Conservation (phyloP, 2,888 invertebrate genomes). For the Mycalesis mineus region DNA sequence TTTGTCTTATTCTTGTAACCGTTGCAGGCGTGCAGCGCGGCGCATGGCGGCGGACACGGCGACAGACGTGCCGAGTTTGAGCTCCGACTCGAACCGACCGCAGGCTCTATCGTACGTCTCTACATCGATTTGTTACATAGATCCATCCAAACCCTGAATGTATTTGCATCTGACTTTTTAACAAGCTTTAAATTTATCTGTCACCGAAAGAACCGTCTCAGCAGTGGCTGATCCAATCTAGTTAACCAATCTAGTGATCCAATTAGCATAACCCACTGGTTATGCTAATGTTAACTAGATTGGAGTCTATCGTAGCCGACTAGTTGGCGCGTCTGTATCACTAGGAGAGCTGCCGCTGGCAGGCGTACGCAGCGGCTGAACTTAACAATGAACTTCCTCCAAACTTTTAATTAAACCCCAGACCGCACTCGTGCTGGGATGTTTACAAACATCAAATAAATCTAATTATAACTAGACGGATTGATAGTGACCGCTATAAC, state of each 20-base stretch:
- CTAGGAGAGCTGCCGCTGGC: slow-evolving; percentile 45
- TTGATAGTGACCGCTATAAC: slow-evolving; percentile 28
- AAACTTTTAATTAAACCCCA: slow-evolving; percentile 54
- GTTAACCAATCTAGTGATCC: too few relatives aligned
- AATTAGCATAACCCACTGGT: too few relatives aligned
- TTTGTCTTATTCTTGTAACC: slow-evolving; percentile 51
- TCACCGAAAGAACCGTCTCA: too few relatives aligned
- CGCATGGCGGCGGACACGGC: not conserved
- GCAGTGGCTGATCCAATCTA: too few relatives aligned
- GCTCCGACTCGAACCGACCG: not conserved
- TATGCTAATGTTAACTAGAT: not conserved
- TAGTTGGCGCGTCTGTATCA: not conserved
- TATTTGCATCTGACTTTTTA: not conserved
- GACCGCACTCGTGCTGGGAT: slow-evolving; percentile 38
- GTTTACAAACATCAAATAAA: slow-evolving; percentile 67
- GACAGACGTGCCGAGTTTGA: not conserved
- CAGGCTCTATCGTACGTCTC: not conserved
- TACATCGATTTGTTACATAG: not conserved
- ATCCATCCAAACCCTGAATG: not conserved
- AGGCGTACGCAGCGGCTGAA: slow-evolving; percentile 43
- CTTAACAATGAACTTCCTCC: slow-evolving; percentile 68
- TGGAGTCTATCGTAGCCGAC: not conserved
- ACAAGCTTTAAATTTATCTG: not conserved
- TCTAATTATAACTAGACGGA: slow-evolving; percentile 46
- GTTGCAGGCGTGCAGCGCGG: not conserved